Evolutionary conservation across 2,888 invertebrate genomes (phyloP).

Genomic region (Drosophila borealis): DNA sequence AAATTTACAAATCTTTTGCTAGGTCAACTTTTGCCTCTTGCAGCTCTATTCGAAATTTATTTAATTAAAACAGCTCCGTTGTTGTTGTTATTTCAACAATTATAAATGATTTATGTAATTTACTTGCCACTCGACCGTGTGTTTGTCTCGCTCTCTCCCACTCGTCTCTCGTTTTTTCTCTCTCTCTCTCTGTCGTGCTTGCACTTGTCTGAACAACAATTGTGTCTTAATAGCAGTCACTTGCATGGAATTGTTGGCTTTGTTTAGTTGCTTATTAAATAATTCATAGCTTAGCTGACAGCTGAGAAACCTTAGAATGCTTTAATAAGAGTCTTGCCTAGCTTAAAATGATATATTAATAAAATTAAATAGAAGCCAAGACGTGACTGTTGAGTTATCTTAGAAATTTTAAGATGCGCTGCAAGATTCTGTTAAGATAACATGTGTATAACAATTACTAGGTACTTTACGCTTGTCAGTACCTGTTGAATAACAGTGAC

Average conservation of each 20-base stretch:
- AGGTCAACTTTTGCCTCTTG: conserved; percentile 27
- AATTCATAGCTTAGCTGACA: conserved; percentile 20
- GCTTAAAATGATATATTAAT: not conserved
- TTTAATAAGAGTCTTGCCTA: not conserved
- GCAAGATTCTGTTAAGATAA: too few species aligned
- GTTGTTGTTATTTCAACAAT: conserved; percentile 58
- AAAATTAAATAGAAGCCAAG: not conserved
- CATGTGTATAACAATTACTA: too few species aligned
- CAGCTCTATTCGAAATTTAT: conserved; percentile 44
- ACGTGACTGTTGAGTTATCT: not conserved
- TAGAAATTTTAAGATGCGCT: not conserved
- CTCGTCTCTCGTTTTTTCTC: not conserved
- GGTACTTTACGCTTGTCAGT: too few species aligned
- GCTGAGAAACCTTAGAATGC: not conserved
- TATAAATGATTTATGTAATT: conserved; percentile 77
- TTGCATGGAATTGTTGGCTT: conserved; percentile 3
- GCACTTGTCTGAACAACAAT: conserved; percentile 10
- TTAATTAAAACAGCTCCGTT: conserved; percentile 62
- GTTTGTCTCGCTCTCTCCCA: conserved; percentile 2
- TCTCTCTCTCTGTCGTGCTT: conserved; percentile 7
- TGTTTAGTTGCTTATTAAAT: conserved; percentile 17
- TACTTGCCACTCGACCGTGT: conserved; percentile 30
- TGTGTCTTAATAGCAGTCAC: conserved; percentile 11
- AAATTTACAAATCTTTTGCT: conserved; percentile 46
- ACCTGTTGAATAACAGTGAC: too few species aligned